Evolutionary conservation across 2,113 vertebrate species (phyloP), one percentile per base, ranked within the genome.

Genomic region (Ciconia boyciana): DNA sequence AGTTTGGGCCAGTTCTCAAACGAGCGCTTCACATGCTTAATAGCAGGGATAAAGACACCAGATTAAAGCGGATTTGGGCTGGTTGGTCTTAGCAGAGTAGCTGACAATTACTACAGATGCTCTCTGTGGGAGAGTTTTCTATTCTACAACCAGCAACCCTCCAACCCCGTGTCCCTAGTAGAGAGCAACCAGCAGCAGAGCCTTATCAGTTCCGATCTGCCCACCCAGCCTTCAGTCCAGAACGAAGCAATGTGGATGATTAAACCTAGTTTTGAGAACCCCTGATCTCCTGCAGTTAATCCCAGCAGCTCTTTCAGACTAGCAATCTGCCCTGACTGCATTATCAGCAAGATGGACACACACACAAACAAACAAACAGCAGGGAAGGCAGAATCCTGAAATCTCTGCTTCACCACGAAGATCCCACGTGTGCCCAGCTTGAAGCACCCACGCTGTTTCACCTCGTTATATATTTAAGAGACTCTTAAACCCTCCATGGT

Each of bases 31-130:
- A 96, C 36, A 8, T 80, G 90, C 70, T 85, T 87, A 85, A 80
- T 13, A 57, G 88, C 77, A 31, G 54, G 54, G 96, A 93, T 93
- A 88, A 94, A 94, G 68, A 70, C 84, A 91, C 29, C 36, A 85
- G 96, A 92, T 95, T 91, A 91, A 89, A 90, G 91, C 72, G 76
- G 94, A 94, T 95, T 96, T 83, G 60, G 54, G 82, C 75, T 64
- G 68, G n/a, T 13, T 83, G 71, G 54, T 75, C 19, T 93, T 70
- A 87, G 66, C 87, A 71, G 36, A 79, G 71, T 25, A 80, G 54
- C 62, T 70, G 82, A 69, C 89, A 74, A 88, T 51, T 70, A 55
- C 75, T 87, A 70, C n/a, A 58, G 82, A 87, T 80, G 84, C 78
- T 78, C 81, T 85, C 83, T 58, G 70, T 29, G 48, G 83, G 85